phyloP scores from a whole-genome alignment of 2,888 invertebrate species.

The Dyspetes luteomarginatus region DNA sequence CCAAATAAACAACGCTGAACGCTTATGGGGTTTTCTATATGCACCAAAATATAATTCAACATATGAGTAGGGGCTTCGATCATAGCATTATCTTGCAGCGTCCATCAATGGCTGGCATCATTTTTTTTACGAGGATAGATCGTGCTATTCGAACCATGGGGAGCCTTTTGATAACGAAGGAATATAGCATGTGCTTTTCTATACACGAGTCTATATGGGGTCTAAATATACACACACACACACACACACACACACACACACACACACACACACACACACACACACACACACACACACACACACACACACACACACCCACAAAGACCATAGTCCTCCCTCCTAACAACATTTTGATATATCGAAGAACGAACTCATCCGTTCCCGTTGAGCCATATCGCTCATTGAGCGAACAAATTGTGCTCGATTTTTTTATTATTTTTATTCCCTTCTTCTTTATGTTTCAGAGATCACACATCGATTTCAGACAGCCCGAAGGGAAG shows the following conservation, averaged over 20 bases:
- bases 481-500: constrained; percentile 97
- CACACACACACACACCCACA: too few relatives aligned
- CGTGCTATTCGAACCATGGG: neutral
- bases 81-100: constrained; percentile 29
- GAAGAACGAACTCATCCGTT: neutral
- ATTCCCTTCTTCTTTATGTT: constrained; percentile 69
- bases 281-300: too few relatives aligned
- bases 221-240: too few relatives aligned
- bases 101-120: constrained; percentile 9
- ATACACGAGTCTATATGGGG: neutral
- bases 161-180: neutral
- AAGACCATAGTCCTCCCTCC: neutral
- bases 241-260: too few relatives aligned
- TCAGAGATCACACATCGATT: constrained; percentile 98
- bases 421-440: too few relatives aligned
- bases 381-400: too few relatives aligned
- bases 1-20: too few relatives aligned
- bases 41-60: neutral
- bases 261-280: too few relatives aligned
- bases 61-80: constrained; percentile 5
- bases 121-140: neutral
- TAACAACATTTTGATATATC: constrained; percentile 10
- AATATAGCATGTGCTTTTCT: constrained; percentile 1
- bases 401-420: neutral
- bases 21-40: neutral